A percentile compares a stretch with the other conserved stretches of the same genome.
phyloP scores from a whole-genome alignment of 2,888 invertebrate genomes.

The Harpalus rufipes region DNA sequence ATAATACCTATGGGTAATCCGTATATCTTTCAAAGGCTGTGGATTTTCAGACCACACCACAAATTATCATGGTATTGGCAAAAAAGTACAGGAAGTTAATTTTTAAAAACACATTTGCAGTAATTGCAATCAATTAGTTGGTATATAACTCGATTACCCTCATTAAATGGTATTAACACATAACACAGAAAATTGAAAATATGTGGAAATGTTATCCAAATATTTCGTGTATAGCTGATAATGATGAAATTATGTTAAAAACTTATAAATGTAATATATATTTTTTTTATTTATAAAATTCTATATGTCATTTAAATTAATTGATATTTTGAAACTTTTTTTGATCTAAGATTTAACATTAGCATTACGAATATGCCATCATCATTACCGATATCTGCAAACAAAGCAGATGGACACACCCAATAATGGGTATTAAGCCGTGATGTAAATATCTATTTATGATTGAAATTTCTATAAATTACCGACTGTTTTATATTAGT shows the following conservation, averaged over 20 bases:
- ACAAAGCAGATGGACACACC: too few species aligned
- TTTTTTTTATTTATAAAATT: background rate
- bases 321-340: too few species aligned
- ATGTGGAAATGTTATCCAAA: background rate
- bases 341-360: too few species aligned
- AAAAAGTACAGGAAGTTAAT: background rate
- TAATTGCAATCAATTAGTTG: background rate
- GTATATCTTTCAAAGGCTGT: background rate
- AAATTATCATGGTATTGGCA: background rate
- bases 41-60: background rate
- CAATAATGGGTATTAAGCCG: too few species aligned
- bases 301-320: too few species aligned
- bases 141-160: background rate
- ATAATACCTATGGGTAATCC: background rate
- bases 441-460: too few species aligned
- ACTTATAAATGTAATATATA: background rate
- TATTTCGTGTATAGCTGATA: background rate
- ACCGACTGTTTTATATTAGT: too few species aligned
- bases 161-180: background rate
- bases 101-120: constrained; percentile 1
- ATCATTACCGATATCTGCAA: too few species aligned
- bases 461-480: too few species aligned
- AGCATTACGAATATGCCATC: too few species aligned
- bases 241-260: background rate
- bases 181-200: background rate